A percentile compares a stretch with the other conserved stretches of the same genome.
Conservation (phyloP, 2,797 vertebrate species). For the Chloroceryle amazona region DNA sequence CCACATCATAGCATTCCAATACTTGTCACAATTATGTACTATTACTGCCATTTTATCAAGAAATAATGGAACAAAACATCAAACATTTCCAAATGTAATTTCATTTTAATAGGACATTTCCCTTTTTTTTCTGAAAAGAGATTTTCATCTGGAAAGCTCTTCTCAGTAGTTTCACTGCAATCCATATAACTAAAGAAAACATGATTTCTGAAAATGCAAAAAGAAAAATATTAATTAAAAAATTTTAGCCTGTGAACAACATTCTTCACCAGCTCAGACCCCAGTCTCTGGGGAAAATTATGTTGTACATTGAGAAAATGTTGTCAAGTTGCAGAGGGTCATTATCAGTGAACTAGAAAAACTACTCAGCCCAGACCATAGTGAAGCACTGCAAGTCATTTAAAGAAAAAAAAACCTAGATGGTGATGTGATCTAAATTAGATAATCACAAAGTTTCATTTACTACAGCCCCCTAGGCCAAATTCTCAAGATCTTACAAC, state of each 20-base stretch:
- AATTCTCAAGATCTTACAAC: not conserved
- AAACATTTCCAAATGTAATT: constrained; percentile 23
- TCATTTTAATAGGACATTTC: not conserved
- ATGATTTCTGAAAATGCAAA: not conserved
- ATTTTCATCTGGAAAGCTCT: not conserved
- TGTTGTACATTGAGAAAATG: not conserved
- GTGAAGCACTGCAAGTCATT: not conserved
- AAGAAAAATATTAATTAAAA: not conserved
- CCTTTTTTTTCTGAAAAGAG: not conserved
- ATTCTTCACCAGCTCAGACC: not conserved
- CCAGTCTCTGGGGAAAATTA: not conserved
- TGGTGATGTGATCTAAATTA: not conserved
- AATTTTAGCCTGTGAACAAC: not conserved
- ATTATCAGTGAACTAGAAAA: not conserved
- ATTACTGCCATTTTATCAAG: not conserved
- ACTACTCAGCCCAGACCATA: not conserved
- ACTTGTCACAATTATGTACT: not conserved
- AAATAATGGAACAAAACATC: constrained; percentile 30
- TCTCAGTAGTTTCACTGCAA: not conserved
- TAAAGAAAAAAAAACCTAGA: not conserved
- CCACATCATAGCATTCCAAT: not conserved
- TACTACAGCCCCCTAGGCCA: not conserved
- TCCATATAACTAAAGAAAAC: not conserved
- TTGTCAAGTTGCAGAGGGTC: not conserved
- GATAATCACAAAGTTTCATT: not conserved